Evolutionary conservation across 1,140 invertebrate species (phyloP), one percentile per base, ranked within the genome.

Genomic region (Ceratoteleas bidentatus): DNA sequence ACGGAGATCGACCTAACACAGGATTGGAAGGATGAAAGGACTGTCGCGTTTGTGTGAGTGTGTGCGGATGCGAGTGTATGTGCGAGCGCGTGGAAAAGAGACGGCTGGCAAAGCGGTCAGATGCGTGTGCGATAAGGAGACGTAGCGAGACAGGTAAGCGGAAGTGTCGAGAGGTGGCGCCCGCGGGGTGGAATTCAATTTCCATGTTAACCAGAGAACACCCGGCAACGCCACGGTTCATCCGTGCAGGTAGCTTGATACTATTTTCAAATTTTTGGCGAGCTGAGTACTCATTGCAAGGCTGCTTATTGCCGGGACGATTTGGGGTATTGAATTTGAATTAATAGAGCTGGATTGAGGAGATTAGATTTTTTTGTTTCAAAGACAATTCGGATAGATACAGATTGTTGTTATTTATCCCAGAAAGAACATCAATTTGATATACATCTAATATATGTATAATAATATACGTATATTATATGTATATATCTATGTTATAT

Each of bases 111-210:
- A 45, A 14, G 66, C 61, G 66, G 66, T 76, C 58, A 77, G 56
- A 79, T 56, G 53, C 24, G 53, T 65, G 68, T 65, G 72, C n/a
- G 60, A 83, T 47, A 77, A 68, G 72, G 62, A 82, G 47, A 65
- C 40, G 34, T 47, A 66, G 53, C 8, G 77, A 54, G 81, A 50
- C 79, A 83, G 81, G 81, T 85, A 87, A 83, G 83, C 76, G 85
- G 78, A 86, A 80, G 81, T 75, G 77, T 72, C 11, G 61, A 77
- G 70, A 82, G 81, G 82, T 75, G 66, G 78, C 58, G 65, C 72
- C 74, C 77, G 75, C 61, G 78, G 82, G 85, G 84, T 80, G 81
- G 86, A 88, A 88, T 87, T 88, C 84, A 88, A 88, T 88, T 87
- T 87, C 85, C 86, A 87, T 88, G 82, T 80, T 84, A 85, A 85